These are phyloP conservation scores for Calliopsis andreniformis DNA, from an alignment of 1,140 invertebrate genomes.

Conservation along the genomic window DNA sequence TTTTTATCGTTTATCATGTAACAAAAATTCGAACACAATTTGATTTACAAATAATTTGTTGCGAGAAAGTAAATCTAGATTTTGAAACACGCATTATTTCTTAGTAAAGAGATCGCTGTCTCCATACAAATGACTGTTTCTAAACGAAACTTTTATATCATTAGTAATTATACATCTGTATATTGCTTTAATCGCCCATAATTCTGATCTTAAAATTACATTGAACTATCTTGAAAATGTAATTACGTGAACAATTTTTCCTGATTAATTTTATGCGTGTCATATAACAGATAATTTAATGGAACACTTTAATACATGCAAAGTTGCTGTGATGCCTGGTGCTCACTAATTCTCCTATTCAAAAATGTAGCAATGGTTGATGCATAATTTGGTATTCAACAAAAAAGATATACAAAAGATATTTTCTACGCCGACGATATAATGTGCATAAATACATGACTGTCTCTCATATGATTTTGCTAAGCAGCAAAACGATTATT, in stretches of 20 bases:
- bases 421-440: constrained; percentile 21
- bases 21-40: neutral
- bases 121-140: neutral
- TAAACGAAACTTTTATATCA: neutral
- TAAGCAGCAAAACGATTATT: neutral
- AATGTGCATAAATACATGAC: constrained; percentile 18
- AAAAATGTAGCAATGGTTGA: constrained; percentile 18
- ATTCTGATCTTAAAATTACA: constrained; percentile 26
- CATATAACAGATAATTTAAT: constrained; percentile 26
- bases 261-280: neutral
- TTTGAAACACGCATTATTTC: neutral
- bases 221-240: constrained; percentile 16
- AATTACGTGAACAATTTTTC: constrained; percentile 20
- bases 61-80: neutral
- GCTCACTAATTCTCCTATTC: constrained; percentile 36
- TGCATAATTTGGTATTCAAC: constrained; percentile 18
- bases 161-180: constrained; percentile 3
- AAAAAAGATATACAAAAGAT: constrained; percentile 34
- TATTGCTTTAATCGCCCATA: constrained; percentile 16
- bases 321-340: constrained; percentile 22
- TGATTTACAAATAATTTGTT: neutral
- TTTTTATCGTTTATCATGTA: neutral
- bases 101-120: neutral
- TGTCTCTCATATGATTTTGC: neutral
- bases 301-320: constrained; percentile 28